A percentile compares a stretch with the other conserved stretches of the same genome.
phyloP scores from a whole-genome alignment of 2,797 vertebrate genomes.

The Gambusia yucatana region DNA sequence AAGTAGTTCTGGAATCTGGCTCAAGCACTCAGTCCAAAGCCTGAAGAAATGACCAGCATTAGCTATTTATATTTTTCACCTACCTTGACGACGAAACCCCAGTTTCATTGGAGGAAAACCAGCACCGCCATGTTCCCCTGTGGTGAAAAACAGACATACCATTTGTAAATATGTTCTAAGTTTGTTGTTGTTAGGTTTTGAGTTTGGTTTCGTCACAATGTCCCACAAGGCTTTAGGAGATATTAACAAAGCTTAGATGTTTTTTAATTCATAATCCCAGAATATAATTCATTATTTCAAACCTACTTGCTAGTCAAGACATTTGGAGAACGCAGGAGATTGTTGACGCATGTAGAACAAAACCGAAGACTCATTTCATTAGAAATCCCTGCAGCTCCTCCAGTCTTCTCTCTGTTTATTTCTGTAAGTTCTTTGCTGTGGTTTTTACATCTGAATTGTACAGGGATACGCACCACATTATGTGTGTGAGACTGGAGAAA shows the following conservation, averaged over 20 bases:
- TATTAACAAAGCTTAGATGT: neutral
- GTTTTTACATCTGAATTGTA: neutral
- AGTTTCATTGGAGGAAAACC: neutral
- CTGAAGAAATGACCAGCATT: neutral
- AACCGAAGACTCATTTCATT: neutral
- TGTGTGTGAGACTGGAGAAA: neutral
- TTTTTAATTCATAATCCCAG: neutral
- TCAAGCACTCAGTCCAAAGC: neutral
- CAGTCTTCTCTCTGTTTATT: neutral
- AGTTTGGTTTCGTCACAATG: neutral
- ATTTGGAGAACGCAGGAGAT: neutral
- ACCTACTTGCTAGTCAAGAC: neutral
- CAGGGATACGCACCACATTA: neutral
- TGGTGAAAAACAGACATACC: neutral
- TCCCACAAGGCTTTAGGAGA: neutral
- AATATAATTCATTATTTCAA: neutral
- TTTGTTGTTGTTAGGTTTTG: neutral
- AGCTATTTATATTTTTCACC: neutral
- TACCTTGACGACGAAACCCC: neutral
- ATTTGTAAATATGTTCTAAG: neutral
- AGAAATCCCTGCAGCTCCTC: neutral
- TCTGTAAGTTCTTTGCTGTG: neutral
- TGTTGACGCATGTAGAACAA: neutral
- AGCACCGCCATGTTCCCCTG: neutral
- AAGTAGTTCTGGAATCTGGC: neutral